These are phyloP conservation scores for Brachionus rotundiformis DNA, from an alignment of 1,140 invertebrate species.

Conservation along the genomic window DNA sequence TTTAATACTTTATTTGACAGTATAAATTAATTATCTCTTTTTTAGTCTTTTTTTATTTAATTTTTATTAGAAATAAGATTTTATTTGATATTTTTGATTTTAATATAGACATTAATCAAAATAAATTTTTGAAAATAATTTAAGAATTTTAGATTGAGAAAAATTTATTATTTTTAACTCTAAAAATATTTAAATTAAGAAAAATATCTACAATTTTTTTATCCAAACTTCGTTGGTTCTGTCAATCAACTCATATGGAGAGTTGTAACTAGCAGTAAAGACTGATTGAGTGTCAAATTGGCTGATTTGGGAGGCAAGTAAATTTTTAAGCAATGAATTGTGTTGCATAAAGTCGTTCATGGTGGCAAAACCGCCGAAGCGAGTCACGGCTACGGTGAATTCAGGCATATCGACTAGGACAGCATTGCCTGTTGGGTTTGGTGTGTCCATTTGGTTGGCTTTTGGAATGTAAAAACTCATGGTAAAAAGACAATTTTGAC, in stretches of 20 bases:
- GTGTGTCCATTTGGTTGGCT: not conserved
- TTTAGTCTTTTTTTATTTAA: too few species aligned
- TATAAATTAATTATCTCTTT: too few species aligned
- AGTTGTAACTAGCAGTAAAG: constrained; percentile 10
- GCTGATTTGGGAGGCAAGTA: not conserved
- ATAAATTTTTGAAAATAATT: too few species aligned
- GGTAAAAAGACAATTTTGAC: constrained; percentile 20
- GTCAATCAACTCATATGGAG: not conserved
- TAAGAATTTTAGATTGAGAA: too few species aligned
- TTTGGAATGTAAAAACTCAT: constrained; percentile 45
- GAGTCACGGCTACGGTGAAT: not conserved
- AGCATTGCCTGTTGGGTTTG: not conserved
- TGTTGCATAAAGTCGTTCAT: constrained; percentile 5
- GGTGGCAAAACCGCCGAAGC: not conserved
- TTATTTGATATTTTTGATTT: too few species aligned
- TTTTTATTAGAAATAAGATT: too few species aligned
- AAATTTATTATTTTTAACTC: too few species aligned
- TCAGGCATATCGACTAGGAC: not conserved
- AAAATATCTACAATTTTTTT: not conserved
- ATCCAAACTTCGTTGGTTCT: constrained; percentile 28
- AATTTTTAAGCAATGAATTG: not conserved
- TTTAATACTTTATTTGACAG: too few species aligned
- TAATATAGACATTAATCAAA: too few species aligned
- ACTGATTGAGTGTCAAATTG: not conserved
- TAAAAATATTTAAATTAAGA: too few species aligned